These are phyloP conservation scores for Nemotelus nigrinus DNA, from an alignment of 2,888 invertebrate genomes.

Conservation along the genomic window DNA sequence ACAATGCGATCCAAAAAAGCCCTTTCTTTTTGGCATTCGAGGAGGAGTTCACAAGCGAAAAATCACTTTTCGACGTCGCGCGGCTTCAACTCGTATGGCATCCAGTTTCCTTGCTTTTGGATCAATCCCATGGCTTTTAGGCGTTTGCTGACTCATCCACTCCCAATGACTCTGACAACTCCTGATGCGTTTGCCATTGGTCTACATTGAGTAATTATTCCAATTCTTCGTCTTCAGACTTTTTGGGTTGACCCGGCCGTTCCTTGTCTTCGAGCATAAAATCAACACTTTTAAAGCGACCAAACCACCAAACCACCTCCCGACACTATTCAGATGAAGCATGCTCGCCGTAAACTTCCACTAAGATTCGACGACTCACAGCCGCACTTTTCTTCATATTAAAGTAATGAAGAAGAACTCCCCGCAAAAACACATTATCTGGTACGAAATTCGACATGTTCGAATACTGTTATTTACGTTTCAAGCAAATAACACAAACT, in stretches of 20 bases:
- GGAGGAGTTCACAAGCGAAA: too few relatives aligned
- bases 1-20: too few relatives aligned
- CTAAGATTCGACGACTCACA: slow-evolving; percentile 46
- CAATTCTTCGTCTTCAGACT: slow-evolving; percentile 45
- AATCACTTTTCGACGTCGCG: too few relatives aligned
- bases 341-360: slow-evolving; percentile 47
- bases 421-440: slow-evolving; percentile 49
- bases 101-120: too few relatives aligned
- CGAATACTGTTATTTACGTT: too few relatives aligned
- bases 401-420: slow-evolving; percentile 52
- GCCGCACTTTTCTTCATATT: slow-evolving; percentile 49
- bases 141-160: neutral
- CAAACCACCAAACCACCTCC: slow-evolving; percentile 42
- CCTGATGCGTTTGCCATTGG: neutral
- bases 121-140: too few relatives aligned
- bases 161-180: neutral
- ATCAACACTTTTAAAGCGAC: slow-evolving; percentile 44
- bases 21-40: too few relatives aligned
- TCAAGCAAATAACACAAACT: too few relatives aligned
- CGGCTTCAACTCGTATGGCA: too few relatives aligned
- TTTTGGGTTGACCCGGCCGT: slow-evolving; percentile 18
- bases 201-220: slow-evolving; percentile 47
- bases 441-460: slow-evolving; percentile 6
- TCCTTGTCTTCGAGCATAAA: slow-evolving; percentile 43
- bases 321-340: slow-evolving; percentile 28